Conservation (phyloP, 2,888 invertebrate genomes). For the Galerucella calmariensis region DNA sequence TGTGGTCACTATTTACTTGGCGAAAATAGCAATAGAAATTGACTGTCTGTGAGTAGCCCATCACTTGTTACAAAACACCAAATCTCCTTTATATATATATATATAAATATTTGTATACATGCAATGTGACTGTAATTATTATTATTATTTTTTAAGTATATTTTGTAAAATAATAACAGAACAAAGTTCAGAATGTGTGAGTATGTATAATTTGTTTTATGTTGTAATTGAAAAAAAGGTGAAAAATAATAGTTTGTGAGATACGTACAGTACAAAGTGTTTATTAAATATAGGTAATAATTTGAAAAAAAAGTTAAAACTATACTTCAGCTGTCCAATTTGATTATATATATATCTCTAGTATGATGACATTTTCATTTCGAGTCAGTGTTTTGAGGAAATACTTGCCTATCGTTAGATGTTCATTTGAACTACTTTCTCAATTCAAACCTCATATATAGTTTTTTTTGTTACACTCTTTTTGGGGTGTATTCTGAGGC, state of each 20-base stretch:
- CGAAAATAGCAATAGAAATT: neutral
- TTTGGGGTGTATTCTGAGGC: neutral
- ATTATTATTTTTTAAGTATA: conserved; percentile 36
- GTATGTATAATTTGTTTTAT: conserved; percentile 24
- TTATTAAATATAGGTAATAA: conserved; percentile 28
- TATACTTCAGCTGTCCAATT: neutral
- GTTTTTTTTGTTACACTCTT: neutral
- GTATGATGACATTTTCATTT: no score
- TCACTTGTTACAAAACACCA: conserved; percentile 11
- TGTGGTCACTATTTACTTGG: no score
- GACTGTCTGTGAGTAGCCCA: neutral
- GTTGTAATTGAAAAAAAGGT: conserved; percentile 17
- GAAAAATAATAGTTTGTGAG: conserved; percentile 20
- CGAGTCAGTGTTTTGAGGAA: neutral
- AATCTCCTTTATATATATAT: conserved; percentile 24
- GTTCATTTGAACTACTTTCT: neutral
- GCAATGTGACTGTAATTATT: conserved; percentile 42
- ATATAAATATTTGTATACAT: conserved; percentile 34
- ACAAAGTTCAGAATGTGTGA: conserved; percentile 38
- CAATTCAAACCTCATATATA: neutral
- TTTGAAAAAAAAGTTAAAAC: neutral
- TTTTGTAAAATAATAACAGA: conserved; percentile 36
- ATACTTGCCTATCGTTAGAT: neutral
- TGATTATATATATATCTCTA: neutral
- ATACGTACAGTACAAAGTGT: conserved; percentile 38